Evolutionary conservation across 2,888 invertebrate species (phyloP), one percentile per base, ranked within the genome.

Genomic region (Aricia artaxerxes): DNA sequence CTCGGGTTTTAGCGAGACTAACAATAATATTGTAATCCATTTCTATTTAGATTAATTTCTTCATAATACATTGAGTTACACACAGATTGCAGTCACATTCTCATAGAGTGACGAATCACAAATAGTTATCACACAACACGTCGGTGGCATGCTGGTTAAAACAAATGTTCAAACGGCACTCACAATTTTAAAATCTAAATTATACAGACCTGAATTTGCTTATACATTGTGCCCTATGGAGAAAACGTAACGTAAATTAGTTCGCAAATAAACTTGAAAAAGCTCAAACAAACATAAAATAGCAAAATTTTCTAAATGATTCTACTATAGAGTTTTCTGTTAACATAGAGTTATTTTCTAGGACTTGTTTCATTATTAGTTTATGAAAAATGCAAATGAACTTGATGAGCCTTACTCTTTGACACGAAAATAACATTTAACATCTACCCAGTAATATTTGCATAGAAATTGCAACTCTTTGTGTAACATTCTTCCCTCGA

Each of bases 201-300:
- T 85, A 92, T 94, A 95, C 95, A 92, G 91, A 95, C 95, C 95
- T 95, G 93, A 86, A 95, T 94, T 91, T 94, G 94, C 87, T 94
- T 95, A 94, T 89, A 95, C 88, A 93, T 92, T 92, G 94, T 92
- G 88, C 88, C 94, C 95, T 95, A 93, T 88, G 90, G 91, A 94
- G 87, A 92, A 90, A 94, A 92, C 86, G 84, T 77, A 85, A 86
- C 85, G 85, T 84, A 82, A 86, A 86, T 90, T 87, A 90, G 86
- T 87, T 83, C 81, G 83, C 82, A 83, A 84, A 80, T 77, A 24
- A 80, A 77, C 64, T 72, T 31, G 44, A 31, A 13, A 31, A 40
- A 61, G 61, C 24, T 80, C 6, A 78, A 57, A 57, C 57, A 4
- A 57, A 16, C 16, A 16, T 53, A 13, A 16, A 57, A 53, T 53